Conservation (phyloP, 1,140 invertebrate genomes). For the Phthorimaea operculella region DNA sequence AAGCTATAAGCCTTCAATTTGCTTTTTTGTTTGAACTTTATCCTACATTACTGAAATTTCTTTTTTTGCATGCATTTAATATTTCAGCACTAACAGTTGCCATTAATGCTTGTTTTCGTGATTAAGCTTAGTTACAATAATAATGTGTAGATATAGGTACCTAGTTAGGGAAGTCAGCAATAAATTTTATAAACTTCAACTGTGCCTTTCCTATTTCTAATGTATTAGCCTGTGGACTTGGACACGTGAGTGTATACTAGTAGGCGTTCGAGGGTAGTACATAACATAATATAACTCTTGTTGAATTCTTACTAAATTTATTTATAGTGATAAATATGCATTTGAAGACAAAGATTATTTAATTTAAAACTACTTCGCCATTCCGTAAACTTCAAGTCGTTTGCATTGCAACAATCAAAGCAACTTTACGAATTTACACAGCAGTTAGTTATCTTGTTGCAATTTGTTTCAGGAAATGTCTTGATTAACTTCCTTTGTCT, state of each 20-base stretch:
- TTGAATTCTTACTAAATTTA: slow-evolving; percentile 31
- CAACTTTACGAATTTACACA: slow-evolving; percentile 14
- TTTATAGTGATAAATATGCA: slow-evolving; percentile 22
- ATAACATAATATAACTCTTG: slow-evolving; percentile 23
- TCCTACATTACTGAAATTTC: too few species aligned
- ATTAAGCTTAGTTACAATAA: slow-evolving; percentile 31
- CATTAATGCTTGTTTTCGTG: slow-evolving; percentile 23
- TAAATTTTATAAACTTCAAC: slow-evolving; percentile 65
- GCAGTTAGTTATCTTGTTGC: slow-evolving; percentile 16
- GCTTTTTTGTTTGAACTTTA: too few species aligned
- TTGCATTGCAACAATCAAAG: slow-evolving; percentile 14
- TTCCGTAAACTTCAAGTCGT: slow-evolving; percentile 25
- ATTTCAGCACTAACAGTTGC: slow-evolving; percentile 17
- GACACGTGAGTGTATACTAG: slow-evolving; percentile 51
- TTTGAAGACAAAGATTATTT: slow-evolving; percentile 15
- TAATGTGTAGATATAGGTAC: slow-evolving; percentile 19
- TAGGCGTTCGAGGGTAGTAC: slow-evolving; percentile 36
- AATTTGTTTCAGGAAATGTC: slow-evolving; percentile 19
- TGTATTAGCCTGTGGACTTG: slow-evolving; percentile 53
- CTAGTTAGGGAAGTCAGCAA: slow-evolving; percentile 65
- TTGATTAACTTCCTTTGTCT: slow-evolving; percentile 5
- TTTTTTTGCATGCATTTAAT: too few species aligned
- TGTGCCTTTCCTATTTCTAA: slow-evolving; percentile 68
- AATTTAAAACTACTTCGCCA: slow-evolving; percentile 25
- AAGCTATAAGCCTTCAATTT: too few species aligned